Conservation (phyloP, 2,113 vertebrate species). For the Caracal caracal region DNA sequence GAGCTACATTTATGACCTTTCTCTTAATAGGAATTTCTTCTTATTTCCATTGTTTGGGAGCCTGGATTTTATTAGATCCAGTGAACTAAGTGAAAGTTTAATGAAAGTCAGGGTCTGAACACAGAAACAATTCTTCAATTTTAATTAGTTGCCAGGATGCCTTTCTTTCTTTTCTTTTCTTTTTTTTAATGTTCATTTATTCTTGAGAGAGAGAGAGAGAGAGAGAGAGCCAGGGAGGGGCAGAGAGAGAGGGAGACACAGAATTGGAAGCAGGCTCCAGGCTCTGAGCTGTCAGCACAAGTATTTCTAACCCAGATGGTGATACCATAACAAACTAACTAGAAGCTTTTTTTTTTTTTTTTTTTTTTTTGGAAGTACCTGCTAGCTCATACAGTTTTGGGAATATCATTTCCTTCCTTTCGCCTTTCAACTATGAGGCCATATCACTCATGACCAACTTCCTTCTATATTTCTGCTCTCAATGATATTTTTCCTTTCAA, state of each 20-base stretch:
- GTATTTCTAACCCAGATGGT: neutral
- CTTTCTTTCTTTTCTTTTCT: neutral
- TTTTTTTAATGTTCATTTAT: too few species aligned
- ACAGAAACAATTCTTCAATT: neutral
- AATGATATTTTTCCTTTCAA: neutral
- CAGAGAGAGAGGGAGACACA: too few species aligned
- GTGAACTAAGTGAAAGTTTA: neutral
- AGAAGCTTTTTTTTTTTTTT: neutral
- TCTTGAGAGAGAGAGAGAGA: too few species aligned
- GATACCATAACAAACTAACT: neutral
- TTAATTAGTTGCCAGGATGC: constrained; percentile 38
- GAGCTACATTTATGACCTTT: neutral
- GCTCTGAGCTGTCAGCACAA: too few species aligned
- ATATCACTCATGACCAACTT: neutral
- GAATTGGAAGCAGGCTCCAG: too few species aligned
- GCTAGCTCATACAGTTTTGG: neutral
- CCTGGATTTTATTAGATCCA: neutral
- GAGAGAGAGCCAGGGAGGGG: too few species aligned
- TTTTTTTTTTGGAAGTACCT: neutral
- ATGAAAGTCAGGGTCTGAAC: neutral
- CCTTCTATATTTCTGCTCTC: neutral
- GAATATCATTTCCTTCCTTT: neutral
- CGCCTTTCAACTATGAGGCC: neutral
- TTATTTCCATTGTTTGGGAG: neutral
- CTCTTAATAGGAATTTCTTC: neutral